Conservation (phyloP, 2,113 vertebrate species). For the Nesogale talazaci region DNA sequence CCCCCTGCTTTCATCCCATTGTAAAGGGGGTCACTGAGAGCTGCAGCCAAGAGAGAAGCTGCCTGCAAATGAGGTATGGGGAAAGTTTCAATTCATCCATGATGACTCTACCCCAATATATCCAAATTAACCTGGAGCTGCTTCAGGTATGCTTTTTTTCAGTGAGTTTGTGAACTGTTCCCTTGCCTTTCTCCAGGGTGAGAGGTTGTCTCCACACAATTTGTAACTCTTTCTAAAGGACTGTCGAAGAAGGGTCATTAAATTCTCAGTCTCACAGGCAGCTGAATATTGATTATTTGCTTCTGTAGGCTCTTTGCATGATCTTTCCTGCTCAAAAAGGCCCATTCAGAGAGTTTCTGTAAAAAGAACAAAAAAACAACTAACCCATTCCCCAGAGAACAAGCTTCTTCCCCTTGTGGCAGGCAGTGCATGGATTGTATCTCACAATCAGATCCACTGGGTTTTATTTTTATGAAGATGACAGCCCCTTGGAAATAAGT, state of each 20-base stretch:
- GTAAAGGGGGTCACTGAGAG: too few relatives aligned
- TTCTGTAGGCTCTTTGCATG: not conserved
- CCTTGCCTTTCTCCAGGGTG: not conserved
- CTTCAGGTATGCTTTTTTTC: not conserved
- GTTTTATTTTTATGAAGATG: constrained; percentile 1
- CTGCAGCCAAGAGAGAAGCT: too few relatives aligned
- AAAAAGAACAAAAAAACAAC: not conserved
- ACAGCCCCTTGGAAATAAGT: constrained; percentile 5
- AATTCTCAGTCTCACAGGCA: not conserved
- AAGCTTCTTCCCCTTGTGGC: not conserved
- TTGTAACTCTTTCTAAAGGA: constrained; percentile 12
- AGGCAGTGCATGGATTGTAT: not conserved
- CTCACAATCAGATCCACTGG: not conserved
- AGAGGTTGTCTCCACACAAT: not conserved
- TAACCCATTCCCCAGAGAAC: not conserved
- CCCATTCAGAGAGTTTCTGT: not conserved
- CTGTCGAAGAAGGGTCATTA: not conserved
- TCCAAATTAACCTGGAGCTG: not conserved
- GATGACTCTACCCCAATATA: not conserved
- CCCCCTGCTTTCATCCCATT: too few relatives aligned
- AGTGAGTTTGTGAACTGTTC: not conserved
- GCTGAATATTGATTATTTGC: not conserved
- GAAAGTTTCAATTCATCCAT: not conserved
- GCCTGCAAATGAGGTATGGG: too few relatives aligned
- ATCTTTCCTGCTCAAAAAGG: not conserved